phyloP scores from a whole-genome alignment of 1,140 invertebrate genomes.

The Drosophila fuyamai region DNA sequence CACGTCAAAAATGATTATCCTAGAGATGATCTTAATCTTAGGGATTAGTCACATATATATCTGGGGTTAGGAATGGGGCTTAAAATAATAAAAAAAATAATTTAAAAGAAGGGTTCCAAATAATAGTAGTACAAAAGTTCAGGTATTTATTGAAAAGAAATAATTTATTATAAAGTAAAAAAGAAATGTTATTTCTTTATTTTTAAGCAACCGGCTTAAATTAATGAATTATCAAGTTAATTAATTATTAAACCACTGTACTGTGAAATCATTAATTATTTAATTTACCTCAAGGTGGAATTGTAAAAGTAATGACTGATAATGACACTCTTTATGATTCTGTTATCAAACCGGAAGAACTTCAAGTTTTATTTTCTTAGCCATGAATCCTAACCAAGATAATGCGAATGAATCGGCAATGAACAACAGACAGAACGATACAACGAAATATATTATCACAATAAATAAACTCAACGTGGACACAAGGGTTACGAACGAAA shows the following conservation, averaged over 20 bases:
- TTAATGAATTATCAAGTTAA: conserved; percentile 2
- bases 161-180: too few species aligned
- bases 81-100: conserved; percentile 30
- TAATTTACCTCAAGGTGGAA: background rate
- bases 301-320: conserved; percentile 20
- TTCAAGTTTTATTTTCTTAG: background rate
- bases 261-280: background rate
- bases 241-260: conserved; percentile 3
- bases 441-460: conserved; percentile 51
- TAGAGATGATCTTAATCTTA: conserved; percentile 33
- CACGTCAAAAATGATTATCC: conserved; percentile 67
- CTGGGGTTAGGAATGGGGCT: conserved; percentile 20
- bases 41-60: conserved; percentile 66
- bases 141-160: too few species aligned
- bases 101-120: background rate
- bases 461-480: conserved; percentile 39
- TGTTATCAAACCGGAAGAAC: conserved; percentile 14
- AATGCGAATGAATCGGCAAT: conserved; percentile 27
- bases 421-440: conserved; percentile 23
- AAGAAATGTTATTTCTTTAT: too few species aligned
- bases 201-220: too few species aligned
- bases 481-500: conserved; percentile 51
- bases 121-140: too few species aligned
- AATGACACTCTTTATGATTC: conserved; percentile 6
- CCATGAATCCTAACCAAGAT: conserved; percentile 17